These are phyloP conservation scores for Chaetoderma sp. DNA, from an alignment of 2,888 invertebrate genomes.

Conservation along the genomic window DNA sequence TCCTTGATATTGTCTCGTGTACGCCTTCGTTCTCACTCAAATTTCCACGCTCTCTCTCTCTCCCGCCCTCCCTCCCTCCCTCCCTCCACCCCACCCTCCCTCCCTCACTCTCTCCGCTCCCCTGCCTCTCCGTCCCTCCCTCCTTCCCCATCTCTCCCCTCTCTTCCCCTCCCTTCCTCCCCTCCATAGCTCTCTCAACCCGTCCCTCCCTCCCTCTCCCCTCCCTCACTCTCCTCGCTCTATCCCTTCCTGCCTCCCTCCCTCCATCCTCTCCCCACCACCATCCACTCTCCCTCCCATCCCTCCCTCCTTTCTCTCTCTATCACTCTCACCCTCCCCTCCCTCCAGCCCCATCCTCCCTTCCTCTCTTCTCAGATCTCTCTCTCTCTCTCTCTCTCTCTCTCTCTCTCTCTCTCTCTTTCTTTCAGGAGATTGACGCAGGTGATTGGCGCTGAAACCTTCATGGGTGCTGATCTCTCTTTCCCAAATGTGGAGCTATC, in stretches of 20 bases:
- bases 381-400: not conserved
- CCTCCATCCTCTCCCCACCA: constrained; percentile 14
- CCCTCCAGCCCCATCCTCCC: not conserved
- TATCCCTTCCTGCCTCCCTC: constrained; percentile 10
- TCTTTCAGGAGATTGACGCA: too few relatives aligned
- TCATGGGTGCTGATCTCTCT: constrained; percentile 13
- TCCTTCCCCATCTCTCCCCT: constrained; percentile 13
- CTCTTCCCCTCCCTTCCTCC: constrained; percentile 3
- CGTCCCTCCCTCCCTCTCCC: not conserved
- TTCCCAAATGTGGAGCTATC: constrained; percentile 16
- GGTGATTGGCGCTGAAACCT: too few relatives aligned
- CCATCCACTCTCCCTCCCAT: constrained; percentile 10
- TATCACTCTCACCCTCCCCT: constrained; percentile 2
- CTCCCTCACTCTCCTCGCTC: constrained; percentile 9
- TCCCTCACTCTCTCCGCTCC: constrained; percentile 18
- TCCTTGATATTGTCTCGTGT: too few relatives aligned
- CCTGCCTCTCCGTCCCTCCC: constrained; percentile 22
- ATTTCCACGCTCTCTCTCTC: too few relatives aligned
- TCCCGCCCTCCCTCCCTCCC: constrained; percentile 15
- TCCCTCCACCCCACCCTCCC: constrained; percentile 22
- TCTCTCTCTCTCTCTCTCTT: too few relatives aligned
- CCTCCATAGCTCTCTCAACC: constrained; percentile 4
- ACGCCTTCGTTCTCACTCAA: too few relatives aligned
- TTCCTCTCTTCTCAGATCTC: not conserved
- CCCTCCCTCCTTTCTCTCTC: not conserved